A percentile compares a stretch with the other conserved stretches of the same genome.
Evolutionary conservation across 2,113 vertebrate species (phyloP).

Genomic region (Azemiops feae): DNA sequence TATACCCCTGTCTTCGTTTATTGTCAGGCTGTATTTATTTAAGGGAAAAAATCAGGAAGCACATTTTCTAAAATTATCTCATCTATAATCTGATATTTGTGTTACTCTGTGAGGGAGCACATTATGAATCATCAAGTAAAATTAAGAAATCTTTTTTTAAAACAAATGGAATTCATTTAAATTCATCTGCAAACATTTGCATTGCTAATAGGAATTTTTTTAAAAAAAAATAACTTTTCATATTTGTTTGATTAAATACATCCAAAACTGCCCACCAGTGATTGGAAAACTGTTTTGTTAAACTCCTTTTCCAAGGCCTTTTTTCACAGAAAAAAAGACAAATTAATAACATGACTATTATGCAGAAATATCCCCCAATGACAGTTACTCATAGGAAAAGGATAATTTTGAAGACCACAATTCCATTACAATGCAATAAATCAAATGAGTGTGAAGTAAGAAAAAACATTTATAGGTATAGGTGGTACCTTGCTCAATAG

Average conservation of each 20-base stretch:
- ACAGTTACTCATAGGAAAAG: too few species aligned
- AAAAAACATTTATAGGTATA: too few species aligned
- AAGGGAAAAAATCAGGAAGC: background rate
- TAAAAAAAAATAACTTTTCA: constrained; percentile 25
- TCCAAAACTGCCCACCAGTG: constrained; percentile 41
- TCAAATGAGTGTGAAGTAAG: too few species aligned
- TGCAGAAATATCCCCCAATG: too few species aligned
- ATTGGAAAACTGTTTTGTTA: constrained; percentile 20
- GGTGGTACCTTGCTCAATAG: too few species aligned
- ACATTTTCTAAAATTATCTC: background rate
- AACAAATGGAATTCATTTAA: constrained; percentile 47
- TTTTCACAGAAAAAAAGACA: constrained; percentile 39
- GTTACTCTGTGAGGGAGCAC: constrained; percentile 24
- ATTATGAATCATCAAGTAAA: constrained; percentile 52
- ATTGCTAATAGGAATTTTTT: constrained; percentile 26
- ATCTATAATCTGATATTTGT: background rate
- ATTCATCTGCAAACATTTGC: constrained; percentile 49
- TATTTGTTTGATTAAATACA: constrained; percentile 56
- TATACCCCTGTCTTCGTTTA: rapidly evolving
- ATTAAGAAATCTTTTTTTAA: constrained; percentile 23
- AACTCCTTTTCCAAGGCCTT: constrained; percentile 25
- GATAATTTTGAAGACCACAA: too few species aligned
- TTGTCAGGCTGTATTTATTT: background rate
- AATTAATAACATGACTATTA: constrained; percentile 52
- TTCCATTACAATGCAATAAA: too few species aligned